Conservation (phyloP, 2,797 vertebrate genomes). For the Phyllotis vaccarum region DNA sequence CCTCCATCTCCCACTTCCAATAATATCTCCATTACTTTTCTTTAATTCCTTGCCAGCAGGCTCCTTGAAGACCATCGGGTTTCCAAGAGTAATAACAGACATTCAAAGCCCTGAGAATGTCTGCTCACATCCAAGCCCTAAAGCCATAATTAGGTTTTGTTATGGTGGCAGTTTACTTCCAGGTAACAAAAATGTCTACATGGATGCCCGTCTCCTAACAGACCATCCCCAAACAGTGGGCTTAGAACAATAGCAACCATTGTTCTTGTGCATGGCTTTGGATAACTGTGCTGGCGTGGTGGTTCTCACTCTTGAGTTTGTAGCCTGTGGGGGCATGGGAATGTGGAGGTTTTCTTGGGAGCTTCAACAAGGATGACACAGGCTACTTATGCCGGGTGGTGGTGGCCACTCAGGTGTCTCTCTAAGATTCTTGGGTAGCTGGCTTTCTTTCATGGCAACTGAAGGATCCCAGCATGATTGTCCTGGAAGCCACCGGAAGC, state of each 20-base stretch:
- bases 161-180: background rate
- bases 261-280: background rate
- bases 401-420: background rate
- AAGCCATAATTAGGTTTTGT: background rate
- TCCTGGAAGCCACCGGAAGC: background rate
- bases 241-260: background rate
- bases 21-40: background rate
- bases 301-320: background rate
- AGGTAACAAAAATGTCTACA: background rate
- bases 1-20: background rate
- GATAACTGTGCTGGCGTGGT: background rate
- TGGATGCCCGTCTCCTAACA: background rate
- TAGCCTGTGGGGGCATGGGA: no score
- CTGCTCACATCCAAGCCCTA: background rate
- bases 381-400: background rate
- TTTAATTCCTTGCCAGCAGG: background rate
- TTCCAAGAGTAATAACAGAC: background rate
- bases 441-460: background rate
- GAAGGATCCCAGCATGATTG: background rate
- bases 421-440: background rate
- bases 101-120: conserved; percentile 1
- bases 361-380: background rate
- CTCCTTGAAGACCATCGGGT: background rate
- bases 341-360: background rate
- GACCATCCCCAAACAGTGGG: background rate